Evolutionary conservation across 2,113 vertebrate species (phyloP), one percentile per base, ranked within the genome.

Genomic region (Aphelocoma coerulescens): DNA sequence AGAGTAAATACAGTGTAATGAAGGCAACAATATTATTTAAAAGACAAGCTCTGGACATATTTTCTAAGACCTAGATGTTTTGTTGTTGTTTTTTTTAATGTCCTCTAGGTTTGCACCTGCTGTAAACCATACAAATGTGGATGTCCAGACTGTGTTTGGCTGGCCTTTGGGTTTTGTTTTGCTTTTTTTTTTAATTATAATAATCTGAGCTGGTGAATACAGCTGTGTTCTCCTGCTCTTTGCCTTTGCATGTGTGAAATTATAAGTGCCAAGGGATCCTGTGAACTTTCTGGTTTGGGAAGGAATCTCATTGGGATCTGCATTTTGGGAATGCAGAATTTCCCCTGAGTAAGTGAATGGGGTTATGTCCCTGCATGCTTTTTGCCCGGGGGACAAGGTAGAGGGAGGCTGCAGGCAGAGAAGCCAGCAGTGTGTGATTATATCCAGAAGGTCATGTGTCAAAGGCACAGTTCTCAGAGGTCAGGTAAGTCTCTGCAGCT

Each of bases 281-380:
- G 43, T 94, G 85, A 94, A 92, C 88, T 94, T 97, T 86, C 75
- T 92, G 75, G 23, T 86, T 91, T 80, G 67, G 71, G 88, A 69
- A 73, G 26, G 32, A 88, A 33, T 83, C n/a, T 90, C 67, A 74
- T 14, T 88, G 75, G 10, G 5, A 76, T 86, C 67, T 83, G 28
- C 51, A 86, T 92, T 94, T 86, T 76, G 91, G 82, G 75, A 91
- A 77, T 83, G 58, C 7, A 95, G 57, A 74, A 54, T 93, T 80
- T 83, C 82, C 59, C 63, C 37, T 28, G 74, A 79, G 62, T 44
- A 83, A 69, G 28, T 46, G 69, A 93, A 63, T 11, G 4, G 67
- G 43, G 28, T 83, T 76, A 62, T 7, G 1, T 54, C 52, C 68
- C 63, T 46, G 37, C 69, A 76, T 2, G 11, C 1, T 73, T 88